Evolutionary conservation across 2,113 vertebrate genomes (phyloP), one percentile per base, ranked within the genome.

Genomic region (Gasterosteus nipponicus): DNA sequence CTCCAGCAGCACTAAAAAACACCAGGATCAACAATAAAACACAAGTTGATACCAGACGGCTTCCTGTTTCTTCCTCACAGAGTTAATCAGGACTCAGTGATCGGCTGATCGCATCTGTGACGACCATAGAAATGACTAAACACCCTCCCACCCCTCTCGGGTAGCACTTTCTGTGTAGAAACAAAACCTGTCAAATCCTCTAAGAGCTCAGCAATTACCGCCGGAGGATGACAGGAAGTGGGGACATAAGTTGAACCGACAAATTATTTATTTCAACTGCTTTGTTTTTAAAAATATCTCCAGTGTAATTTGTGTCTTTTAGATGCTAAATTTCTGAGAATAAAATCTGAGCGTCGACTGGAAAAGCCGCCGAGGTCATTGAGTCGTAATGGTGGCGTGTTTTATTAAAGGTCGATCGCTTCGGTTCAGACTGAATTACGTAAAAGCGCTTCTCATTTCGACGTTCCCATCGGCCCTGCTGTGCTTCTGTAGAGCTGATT

Each of bases 191-290:
- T 61, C 39, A 46, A 11, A 56, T 74, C 26, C 10, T 31, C 42
- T 22, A 0, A 42, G 54, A 66, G 11, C 15, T 80, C 8, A 22
- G 57, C 59, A 62, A 73, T 73, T 62, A 68, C 29, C 11, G 46
- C 15, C 8, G 35, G 14, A 1, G 3, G 29, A 12, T 46, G 49
- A 69, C 19, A 69, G 67, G 41, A 62, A 61, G 65, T 22, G 16
- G n/a, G 41, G 46, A 66, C 26, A 5, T 65, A 35, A 8, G 16
- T 42, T 22, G 22, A 54, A 56, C 29, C 31, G 56, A 15, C 70
- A 42, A 42, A n/a, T 56, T 16, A 33, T 57, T 73, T 5, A 64
- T 56, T 56, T 14, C 31, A 53, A 47, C 47, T 19, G 33, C n/a
- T 31, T 19, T 33, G 33, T 33, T 33, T 33, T 39, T 11, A 4